Evolutionary conservation across 2,888 invertebrate species (phyloP), one percentile per base, ranked within the genome.

Genomic region (Polia nebulosa): DNA sequence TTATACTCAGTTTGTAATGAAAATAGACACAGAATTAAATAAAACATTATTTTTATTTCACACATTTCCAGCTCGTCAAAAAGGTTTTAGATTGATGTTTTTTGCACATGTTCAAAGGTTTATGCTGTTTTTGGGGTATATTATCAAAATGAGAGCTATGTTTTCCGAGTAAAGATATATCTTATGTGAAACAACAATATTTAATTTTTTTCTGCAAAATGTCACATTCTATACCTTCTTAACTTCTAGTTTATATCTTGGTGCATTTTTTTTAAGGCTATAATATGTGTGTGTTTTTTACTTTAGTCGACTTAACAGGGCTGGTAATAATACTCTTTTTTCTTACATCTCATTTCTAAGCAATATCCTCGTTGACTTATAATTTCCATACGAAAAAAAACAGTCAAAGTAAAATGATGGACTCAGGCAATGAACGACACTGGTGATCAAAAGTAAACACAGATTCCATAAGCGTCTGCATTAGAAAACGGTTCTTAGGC

Each of bases 401-500:
- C 45, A 13, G 22, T 5, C 45, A 22, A 1, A 2, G 22, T 22
- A 5, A 45, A 11, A 22, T 6, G 13, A 22, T 22, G 5, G 5
- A 22, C 20, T 45, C 39, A 15, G 3, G 8, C 15, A 47, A 47
- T 9, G 0, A 51, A 29, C 29, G 29, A 29, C 13, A 11, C 1
- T 13, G 0, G 11, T 22, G 6, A 49, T 13, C 13, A 29, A 25
- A 39, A n/a, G 4, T 15, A 36, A 47, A 39, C 25, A 72, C 0
- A 15, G 20, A 36, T 15, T n/a, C 15, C 6, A 17, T 15, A 8
- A 62, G 11, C 22, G 34, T 2, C 13, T 22, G n/a, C 13, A 17
- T 73, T 51, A 9, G 0, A n/a, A 9, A 44, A 11, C 13, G 13
- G 13, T 29, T 69, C 64, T 36, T 51, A 62, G 22, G 25, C 29